A percentile compares a stretch with the other conserved stretches of the same genome.
These are phyloP conservation scores for Scaptomyza cyrtandrae DNA, from an alignment of 2,888 invertebrate genomes.

Conservation along the genomic window DNA sequence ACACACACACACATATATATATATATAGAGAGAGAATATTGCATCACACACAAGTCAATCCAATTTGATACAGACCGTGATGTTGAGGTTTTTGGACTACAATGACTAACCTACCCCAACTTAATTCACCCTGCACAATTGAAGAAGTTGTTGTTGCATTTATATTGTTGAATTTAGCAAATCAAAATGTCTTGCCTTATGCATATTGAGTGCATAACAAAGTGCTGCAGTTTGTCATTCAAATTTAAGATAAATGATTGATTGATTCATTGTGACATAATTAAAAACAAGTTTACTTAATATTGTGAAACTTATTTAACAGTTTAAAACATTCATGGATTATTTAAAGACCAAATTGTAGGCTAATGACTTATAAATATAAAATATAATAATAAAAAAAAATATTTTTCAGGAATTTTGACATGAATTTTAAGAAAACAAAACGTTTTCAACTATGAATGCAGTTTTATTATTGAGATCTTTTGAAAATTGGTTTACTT, in stretches of 20 bases:
- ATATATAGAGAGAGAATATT: slow-evolving; percentile 8
- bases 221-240: slow-evolving; percentile 3
- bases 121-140: not conserved
- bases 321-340: no score
- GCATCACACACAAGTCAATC: slow-evolving; percentile 71
- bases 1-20: slow-evolving; percentile 12
- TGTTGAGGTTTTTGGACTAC: slow-evolving; percentile 23
- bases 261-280: not conserved
- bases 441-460: no score
- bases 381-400: no score
- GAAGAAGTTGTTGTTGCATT: slow-evolving; percentile 16
- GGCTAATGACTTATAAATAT: no score
- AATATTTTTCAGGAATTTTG: no score
- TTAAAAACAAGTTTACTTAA: not conserved
- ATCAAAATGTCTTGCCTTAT: slow-evolving; percentile 62
- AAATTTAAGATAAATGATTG: slow-evolving; percentile 4
- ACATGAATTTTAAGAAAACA: no score
- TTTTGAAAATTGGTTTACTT: no score
- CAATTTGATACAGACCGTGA: slow-evolving; percentile 63
- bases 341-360: no score
- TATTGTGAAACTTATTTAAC: not conserved
- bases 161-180: slow-evolving; percentile 19
- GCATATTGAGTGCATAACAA: slow-evolving; percentile 50
- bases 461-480: no score
- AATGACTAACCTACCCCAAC: slow-evolving; percentile 8